Evolutionary conservation across 1,140 invertebrate species (phyloP), one percentile per base, ranked within the genome.

Genomic region (Gonioctena quinquepunctata): DNA sequence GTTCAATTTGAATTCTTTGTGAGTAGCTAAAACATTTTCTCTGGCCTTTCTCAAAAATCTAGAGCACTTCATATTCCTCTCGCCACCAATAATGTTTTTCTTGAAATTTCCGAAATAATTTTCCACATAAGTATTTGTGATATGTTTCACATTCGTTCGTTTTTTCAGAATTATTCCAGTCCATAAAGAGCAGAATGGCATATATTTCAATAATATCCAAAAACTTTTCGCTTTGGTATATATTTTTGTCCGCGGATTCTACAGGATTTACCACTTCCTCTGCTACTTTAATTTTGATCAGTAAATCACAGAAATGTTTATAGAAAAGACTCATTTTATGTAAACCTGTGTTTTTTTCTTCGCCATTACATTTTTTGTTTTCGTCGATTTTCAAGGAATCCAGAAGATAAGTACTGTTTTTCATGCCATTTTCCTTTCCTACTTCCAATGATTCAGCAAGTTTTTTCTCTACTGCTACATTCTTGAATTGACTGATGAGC

Each of bases 71-170:
- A 69, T 3, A 33, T 69, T 63, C 21, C 42, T 52, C 52, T 69
- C 21, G 22, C 42, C 16, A 5, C 23, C 19, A 1, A 68, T 11
- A 48, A 68, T 19, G 48, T 4, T 60, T 4, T 60, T 60, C 25
- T 68, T 68, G 11, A 68, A 25, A 22, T 69, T 26, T 6, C 59
- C 49, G 42, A 66, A 66, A 16, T 66, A 66, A 66, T 66, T 66
- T 66, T 66, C 64, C 2, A 66, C 64, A 49, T 52, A 28, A 33
- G 23, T 48, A 28, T 67, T 67, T 18, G 21, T 67, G 8, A 67
- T 33, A 11, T 25, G 22, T 25, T 2, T 2, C 13, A 27, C 19
- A 2, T 2, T 57, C n/a, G n/a, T 27, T 60, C 26, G 11, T 16
- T 18, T 60, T 28, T 27, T 16, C n/a, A 67, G 11, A 50, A 67